phyloP scores from a whole-genome alignment of 1,140 invertebrate genomes.

The Drosophila grimshawi region DNA sequence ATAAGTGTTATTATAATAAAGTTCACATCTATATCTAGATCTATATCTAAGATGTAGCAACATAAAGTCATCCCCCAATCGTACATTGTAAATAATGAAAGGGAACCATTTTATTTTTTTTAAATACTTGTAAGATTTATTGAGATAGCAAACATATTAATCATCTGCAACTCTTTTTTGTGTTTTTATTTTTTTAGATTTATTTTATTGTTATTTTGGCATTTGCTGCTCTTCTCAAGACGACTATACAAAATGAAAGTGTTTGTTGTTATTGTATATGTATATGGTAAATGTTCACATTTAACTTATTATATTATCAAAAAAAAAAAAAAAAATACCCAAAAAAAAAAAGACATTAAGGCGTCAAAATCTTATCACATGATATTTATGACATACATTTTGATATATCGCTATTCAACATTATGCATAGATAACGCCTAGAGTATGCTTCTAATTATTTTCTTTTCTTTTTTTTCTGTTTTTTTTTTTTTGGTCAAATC shows the following conservation, averaged over 20 bases:
- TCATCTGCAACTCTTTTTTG: slow-evolving; percentile 5
- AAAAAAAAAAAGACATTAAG: slow-evolving; percentile 33
- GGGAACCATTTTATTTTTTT: not conserved
- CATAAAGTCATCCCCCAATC: not conserved
- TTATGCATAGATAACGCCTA: slow-evolving; percentile 42
- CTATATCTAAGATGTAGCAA: no score
- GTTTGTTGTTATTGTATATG: slow-evolving; percentile 17
- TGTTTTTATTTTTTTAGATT: slow-evolving; percentile 12
- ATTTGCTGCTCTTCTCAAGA: slow-evolving; percentile 32
- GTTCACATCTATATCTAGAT: no score
- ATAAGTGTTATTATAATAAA: no score
- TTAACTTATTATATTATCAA: slow-evolving; percentile 17
- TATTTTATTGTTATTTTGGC: slow-evolving; percentile 34
- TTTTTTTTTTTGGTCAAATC: not conserved
- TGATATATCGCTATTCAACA: slow-evolving; percentile 35
- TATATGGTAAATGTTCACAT: slow-evolving; percentile 10
- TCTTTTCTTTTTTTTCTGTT: no score
- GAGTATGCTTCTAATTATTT: slow-evolving; percentile 35
- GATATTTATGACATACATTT: slow-evolving; percentile 37
- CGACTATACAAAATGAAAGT: slow-evolving; percentile 15
- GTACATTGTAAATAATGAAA: not conserved
- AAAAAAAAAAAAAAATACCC: slow-evolving; percentile 24
- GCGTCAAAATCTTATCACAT: slow-evolving; percentile 47
- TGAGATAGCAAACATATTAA: slow-evolving; percentile 33
- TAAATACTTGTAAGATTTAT: slow-evolving; percentile 40